Evolutionary conservation across 1,140 invertebrate genomes (phyloP), one percentile per base, ranked within the genome.

Genomic region (Lordiphosa clarofinis): DNA sequence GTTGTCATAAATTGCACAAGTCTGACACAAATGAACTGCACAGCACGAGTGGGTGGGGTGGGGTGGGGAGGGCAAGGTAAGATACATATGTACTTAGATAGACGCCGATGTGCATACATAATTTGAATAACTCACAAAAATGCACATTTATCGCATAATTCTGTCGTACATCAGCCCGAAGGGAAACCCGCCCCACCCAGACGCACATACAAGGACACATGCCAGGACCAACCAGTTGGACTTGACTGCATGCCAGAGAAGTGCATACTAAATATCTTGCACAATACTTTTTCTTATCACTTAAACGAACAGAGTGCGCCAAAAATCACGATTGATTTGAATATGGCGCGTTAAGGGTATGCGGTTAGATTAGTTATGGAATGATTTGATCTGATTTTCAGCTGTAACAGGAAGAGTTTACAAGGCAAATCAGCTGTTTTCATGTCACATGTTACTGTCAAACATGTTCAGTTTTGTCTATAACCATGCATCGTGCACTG

Each of bases 131-230:
- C 58, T 71, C 59, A 57, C 66, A 71, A 71, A 70, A 71, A 70
- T 70, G 68, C 68, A 71, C 68, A 70, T 71, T 70, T 71, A 71
- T 71, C 68, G 68, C 66, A 71, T 70, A 71, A 71, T 71, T 63
- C 68, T 70, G 66, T 71, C 68, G 68, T 71, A 71, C 59, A 71
- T 71, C 67, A 69, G 52, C 38, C 50, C n/a, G 47, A 21, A 21
- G 40, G 59, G 64, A 36, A 61, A 38, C 15, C 15, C 15, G 15
- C 15, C 15, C 15, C 15, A 15, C 15, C 15, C 15, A 15, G 15
- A 15, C 15, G 15, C 15, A 15, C 15, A 15, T 15, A 15, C 15
- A 15, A 15, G 15, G 15, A 15, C 15, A 55, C 24, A 28, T 31
- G 13, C 42, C 53, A 62, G 53, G 66, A 40, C 31, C 13, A 13